These are phyloP conservation scores for Ellobius talpinus DNA, from an alignment of 2,113 vertebrate species.

Conservation along the genomic window DNA sequence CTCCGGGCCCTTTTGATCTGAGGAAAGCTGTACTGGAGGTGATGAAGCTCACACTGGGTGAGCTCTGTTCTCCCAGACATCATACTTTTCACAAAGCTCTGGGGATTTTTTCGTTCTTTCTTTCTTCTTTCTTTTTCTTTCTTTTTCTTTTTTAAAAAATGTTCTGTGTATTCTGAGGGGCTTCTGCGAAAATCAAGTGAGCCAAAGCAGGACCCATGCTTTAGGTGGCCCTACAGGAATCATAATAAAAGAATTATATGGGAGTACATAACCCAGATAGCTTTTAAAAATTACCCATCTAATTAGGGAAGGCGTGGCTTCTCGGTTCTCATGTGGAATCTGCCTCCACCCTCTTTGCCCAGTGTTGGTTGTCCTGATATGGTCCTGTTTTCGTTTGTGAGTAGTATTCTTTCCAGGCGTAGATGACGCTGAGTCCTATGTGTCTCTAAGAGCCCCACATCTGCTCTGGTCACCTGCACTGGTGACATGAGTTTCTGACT, in stretches of 20 bases:
- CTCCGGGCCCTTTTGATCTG: neutral
- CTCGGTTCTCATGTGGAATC: neutral
- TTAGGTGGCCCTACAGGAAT: neutral
- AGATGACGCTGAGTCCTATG: neutral
- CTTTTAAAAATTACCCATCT: slow-evolving; percentile 16
- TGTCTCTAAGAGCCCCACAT: neutral
- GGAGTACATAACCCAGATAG: neutral
- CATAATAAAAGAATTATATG: neutral
- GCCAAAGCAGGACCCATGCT: neutral
- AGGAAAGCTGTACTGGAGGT: neutral
- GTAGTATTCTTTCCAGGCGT: neutral
- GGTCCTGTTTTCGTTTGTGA: slow-evolving; percentile 1
- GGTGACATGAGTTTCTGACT: neutral
- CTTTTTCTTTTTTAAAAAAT: neutral
- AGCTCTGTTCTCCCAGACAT: neutral
- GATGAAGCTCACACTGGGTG: neutral
- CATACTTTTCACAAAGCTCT: no score
- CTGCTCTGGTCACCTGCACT: neutral
- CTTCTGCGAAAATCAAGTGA: neutral
- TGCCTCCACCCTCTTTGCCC: neutral
- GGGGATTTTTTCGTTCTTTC: neutral
- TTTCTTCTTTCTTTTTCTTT: neutral
- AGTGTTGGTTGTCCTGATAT: neutral
- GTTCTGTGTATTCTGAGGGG: neutral
- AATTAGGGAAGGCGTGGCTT: neutral